Percentiles rank a stretch among this genome's conserved stretches.
Conservation (phyloP, 2,888 invertebrate genomes). For the Hermaeophaga mercurialis region DNA sequence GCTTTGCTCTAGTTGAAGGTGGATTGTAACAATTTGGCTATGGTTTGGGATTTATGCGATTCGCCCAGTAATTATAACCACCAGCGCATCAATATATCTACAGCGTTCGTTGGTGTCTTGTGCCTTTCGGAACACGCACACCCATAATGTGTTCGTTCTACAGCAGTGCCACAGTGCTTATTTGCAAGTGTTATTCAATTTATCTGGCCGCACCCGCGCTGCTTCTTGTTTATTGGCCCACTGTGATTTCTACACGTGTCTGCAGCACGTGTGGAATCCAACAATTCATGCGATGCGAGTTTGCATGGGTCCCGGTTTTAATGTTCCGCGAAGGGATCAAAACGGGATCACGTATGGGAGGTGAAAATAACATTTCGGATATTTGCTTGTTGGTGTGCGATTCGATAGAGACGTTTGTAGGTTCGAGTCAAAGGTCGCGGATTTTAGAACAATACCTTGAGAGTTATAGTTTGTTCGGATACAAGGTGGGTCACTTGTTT, state of each 20-base stretch:
- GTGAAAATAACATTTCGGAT: neutral
- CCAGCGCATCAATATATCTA: slow-evolving; percentile 55
- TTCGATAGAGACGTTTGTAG: too few species aligned
- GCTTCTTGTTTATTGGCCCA: slow-evolving; percentile 55
- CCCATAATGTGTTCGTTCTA: slow-evolving; percentile 46
- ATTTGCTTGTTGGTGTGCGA: too few species aligned
- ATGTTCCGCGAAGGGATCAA: slow-evolving; percentile 22
- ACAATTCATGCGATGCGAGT: slow-evolving; percentile 22
- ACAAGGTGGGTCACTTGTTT: too few species aligned
- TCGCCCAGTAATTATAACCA: too few species aligned
- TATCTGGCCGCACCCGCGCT: slow-evolving; percentile 57
- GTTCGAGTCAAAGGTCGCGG: too few species aligned
- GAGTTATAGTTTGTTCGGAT: too few species aligned
- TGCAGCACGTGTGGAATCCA: slow-evolving; percentile 50
- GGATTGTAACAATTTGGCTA: too few species aligned
- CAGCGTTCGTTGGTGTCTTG: slow-evolving; percentile 53
- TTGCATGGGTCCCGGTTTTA: slow-evolving; percentile 18
- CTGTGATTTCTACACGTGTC: slow-evolving; percentile 58
- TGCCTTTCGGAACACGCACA: slow-evolving; percentile 50
- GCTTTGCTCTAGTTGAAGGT: too few species aligned
- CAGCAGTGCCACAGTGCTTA: slow-evolving; percentile 51
- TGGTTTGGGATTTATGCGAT: too few species aligned
- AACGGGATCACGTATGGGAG: slow-evolving; percentile 29
- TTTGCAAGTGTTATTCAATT: slow-evolving; percentile 61
- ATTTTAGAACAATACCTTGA: too few species aligned